Evolutionary conservation across 2,113 vertebrate genomes (phyloP), one percentile per base, ranked within the genome.

Genomic region (Chaenogobius annularis): DNA sequence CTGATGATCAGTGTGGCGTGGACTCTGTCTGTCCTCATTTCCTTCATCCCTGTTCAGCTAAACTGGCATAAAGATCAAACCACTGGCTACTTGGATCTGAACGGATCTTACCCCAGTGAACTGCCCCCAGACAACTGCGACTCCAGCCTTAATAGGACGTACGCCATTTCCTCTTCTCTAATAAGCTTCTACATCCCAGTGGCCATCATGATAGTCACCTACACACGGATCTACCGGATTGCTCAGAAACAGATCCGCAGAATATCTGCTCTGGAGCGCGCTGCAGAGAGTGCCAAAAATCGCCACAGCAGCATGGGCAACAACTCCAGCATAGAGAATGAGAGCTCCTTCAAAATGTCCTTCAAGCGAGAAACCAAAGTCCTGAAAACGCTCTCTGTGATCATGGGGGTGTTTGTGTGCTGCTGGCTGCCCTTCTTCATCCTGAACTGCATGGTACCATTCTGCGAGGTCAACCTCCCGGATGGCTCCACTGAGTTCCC

Each of bases 361-460:
- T 99, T 99, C 92, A 99, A 98, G 75, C 94, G 97, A 83, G 98
- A 99, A 93, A 99, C 97, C 0, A 99, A 98, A 92, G 98, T 99
- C 64, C 92, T 98, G 72, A 99, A 99, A 92, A 99, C 98, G 0
- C 94, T 99, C 79, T 99, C 98, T 0, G 98, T 99, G 83, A 99
- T 99, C 91, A 99, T 99, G 96, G 98, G 98, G 3, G 98, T 98
- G 80, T 99, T 99, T 46, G 98, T 99, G 43, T 99, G 97, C 90
- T 99, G 98, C 90, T 99, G 98, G 98, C 85, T 99, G 55, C 98
- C 98, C 7, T 99, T 98, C 86, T 98, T 98, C n/a, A 89, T 99
- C 79, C 94, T 98, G 31, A 99, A 99, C 90, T 99, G 98, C 92
- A 97, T 99, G 94, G 95, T 97, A 69, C 97, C 98, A 22, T 99